Evolutionary conservation across 1,140 invertebrate species (phyloP).

Genomic region (Pachyrhynchus sulphureomaculatus): DNA sequence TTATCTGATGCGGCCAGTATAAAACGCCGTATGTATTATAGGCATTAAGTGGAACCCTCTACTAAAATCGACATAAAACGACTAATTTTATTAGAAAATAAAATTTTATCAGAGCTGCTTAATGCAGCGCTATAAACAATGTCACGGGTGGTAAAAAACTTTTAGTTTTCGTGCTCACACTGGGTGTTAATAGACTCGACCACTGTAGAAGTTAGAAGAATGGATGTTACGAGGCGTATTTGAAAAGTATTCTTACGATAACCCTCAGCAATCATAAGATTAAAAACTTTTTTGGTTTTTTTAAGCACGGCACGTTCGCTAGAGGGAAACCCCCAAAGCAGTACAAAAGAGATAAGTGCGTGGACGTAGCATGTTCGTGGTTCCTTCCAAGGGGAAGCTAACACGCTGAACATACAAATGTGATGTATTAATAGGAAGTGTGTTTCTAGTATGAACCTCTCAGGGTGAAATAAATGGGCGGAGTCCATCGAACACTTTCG

Average conservation of each 20-base stretch:
- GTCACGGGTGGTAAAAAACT: slow-evolving; percentile 31
- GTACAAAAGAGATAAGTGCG: too few species aligned
- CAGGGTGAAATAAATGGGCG: too few species aligned
- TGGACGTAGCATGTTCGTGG: too few species aligned
- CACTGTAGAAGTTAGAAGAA: neutral
- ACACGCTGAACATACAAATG: too few species aligned
- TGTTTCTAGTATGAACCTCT: too few species aligned
- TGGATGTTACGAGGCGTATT: neutral
- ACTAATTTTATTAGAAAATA: slow-evolving; percentile 38
- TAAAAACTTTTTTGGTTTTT: too few species aligned
- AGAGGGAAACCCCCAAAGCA: too few species aligned
- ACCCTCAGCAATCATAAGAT: neutral
- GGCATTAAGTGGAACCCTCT: slow-evolving; percentile 17
- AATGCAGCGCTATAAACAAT: slow-evolving; percentile 36
- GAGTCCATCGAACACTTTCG: too few species aligned
- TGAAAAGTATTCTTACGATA: neutral
- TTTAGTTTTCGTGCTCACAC: slow-evolving; percentile 19
- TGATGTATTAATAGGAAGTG: too few species aligned
- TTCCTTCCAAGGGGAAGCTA: too few species aligned
- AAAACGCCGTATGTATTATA: slow-evolving; percentile 8
- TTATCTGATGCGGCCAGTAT: slow-evolving; percentile 4
- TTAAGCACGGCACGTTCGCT: too few species aligned
- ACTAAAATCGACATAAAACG: slow-evolving; percentile 32
- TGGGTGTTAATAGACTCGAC: slow-evolving; percentile 24
- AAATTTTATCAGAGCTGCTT: slow-evolving; percentile 34